Evolutionary conservation across 2,113 vertebrate genomes (phyloP).

Genomic region (Myiozetetes cayanensis): DNA sequence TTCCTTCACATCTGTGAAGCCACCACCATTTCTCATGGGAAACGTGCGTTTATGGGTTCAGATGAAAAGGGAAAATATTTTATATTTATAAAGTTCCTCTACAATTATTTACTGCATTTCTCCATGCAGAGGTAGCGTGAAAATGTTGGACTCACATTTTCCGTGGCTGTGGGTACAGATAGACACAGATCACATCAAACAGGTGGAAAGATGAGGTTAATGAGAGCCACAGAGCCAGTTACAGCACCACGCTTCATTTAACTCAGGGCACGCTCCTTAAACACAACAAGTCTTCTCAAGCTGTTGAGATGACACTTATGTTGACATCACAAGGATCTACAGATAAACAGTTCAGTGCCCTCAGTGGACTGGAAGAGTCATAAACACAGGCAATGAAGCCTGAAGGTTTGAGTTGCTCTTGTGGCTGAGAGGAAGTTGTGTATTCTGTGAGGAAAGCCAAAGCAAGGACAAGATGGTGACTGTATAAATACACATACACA

Average conservation of each 20-base stretch:
- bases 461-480: background rate
- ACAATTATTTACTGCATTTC: background rate
- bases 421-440: background rate
- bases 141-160: background rate
- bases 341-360: background rate
- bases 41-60: background rate
- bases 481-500: background rate
- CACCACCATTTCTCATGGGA: background rate
- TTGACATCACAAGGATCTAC: background rate
- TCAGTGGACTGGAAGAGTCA: background rate
- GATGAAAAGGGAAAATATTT: background rate
- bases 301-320: background rate
- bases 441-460: background rate
- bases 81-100: background rate
- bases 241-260: background rate
- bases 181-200: background rate
- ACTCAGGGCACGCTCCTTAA: background rate
- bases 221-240: background rate
- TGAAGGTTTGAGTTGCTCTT: background rate
- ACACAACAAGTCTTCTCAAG: background rate
- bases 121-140: background rate
- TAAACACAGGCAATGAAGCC: background rate
- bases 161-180: background rate
- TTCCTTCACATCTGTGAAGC: background rate
- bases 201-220: background rate